Percentiles rank a stretch among this genome's conserved stretches.
phyloP scores from a whole-genome alignment of 2,888 invertebrate species.

The Elmis aenea region DNA sequence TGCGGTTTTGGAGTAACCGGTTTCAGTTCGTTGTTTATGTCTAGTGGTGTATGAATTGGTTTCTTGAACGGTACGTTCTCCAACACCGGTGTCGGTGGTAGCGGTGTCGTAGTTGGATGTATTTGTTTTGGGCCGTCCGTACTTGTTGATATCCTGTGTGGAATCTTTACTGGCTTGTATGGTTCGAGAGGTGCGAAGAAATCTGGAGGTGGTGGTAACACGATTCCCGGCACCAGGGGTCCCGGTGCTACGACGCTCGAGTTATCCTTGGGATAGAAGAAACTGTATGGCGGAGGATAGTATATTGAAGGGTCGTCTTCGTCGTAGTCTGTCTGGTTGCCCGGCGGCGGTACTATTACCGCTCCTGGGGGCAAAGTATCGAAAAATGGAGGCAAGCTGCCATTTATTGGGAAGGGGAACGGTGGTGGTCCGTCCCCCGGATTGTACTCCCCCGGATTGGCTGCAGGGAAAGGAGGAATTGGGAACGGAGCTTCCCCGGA shows the following conservation, averaged over 20 bases:
- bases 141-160: conserved; percentile 25
- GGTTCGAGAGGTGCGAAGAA: conserved; percentile 71
- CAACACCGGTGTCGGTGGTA: conserved; percentile 42
- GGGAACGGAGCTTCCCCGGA: conserved; percentile 61
- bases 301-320: conserved; percentile 89
- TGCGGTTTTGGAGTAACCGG: conserved; percentile 16
- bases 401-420: conserved; percentile 47
- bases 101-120: conserved; percentile 33
- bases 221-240: conserved; percentile 82
- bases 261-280: conserved; percentile 73
- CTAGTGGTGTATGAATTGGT: conserved; percentile 8
- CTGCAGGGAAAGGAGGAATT: conserved; percentile 60
- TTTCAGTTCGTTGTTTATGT: conserved; percentile 18
- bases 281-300: conserved; percentile 87
- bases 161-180: conserved; percentile 37
- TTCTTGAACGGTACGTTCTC: neutral
- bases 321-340: conserved; percentile 63
- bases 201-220: conserved; percentile 82
- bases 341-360: conserved; percentile 49
- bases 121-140: conserved; percentile 25
- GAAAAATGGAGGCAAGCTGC: conserved; percentile 45
- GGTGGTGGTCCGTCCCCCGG: conserved; percentile 51
- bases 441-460: conserved; percentile 40
- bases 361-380: conserved; percentile 60
- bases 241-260: conserved; percentile 72